Evolutionary conservation across 2,888 invertebrate genomes (phyloP), one percentile per base, ranked within the genome.

Genomic region (Hirtodrosophila cameraria): DNA sequence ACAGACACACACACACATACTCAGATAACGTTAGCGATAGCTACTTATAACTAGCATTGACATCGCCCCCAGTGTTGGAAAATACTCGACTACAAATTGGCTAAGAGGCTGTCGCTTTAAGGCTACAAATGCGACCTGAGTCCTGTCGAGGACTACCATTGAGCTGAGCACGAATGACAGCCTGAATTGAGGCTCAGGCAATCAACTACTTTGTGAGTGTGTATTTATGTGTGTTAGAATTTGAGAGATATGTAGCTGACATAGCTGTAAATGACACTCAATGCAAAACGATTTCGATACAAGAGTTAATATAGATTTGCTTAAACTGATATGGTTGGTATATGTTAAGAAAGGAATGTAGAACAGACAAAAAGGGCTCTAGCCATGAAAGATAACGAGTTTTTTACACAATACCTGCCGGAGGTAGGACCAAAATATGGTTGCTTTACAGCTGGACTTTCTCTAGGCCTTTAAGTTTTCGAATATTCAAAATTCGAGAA

Each of bases 31-130:
- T 42, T 46, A 62, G 27, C 50, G 16, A 48, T 57, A 49, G 66
- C 54, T 50, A 23, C 23, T 23, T 23, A 57, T 75, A 79, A 78
- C 81, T 68, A 76, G 71, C 64, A 63, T 20, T 70, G 75, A 52
- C 79, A 60, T 48, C 31, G 42, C 28, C 45, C n/a, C n/a, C 28
- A 64, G 67, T 71, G 66, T 66, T 71, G 70, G 46, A 41, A 70
- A 68, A 59, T 23, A 48, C 25, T 30, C 30, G 41, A 50, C 38
- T 61, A 58, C 48, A 74, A 74, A 74, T 74, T 58, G 74, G 67
- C 57, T 65, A 69, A 59, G 60, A 23, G 50, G 25, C 58, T 48
- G 57, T 62, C 70, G 58, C 58, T 50, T 61, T 50, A 48, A 61
- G 58, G 75, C 62, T 38, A 52, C 55, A 42, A 60, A 58, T 50